phyloP scores from a whole-genome alignment of 2,888 invertebrate genomes.

The Megastigmus dorsalis region DNA sequence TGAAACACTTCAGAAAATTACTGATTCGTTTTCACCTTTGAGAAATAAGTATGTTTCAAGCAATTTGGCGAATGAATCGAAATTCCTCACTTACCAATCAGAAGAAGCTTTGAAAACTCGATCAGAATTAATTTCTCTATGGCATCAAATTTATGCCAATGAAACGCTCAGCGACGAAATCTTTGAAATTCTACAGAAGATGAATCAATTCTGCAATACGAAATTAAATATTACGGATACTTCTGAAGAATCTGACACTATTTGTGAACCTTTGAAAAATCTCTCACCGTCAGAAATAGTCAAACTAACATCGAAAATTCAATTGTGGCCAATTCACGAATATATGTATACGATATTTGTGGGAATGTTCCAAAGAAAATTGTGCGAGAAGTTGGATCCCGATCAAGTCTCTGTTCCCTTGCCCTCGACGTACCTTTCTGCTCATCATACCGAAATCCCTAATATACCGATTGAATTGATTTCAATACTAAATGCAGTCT shows the following conservation, averaged over 20 bases:
- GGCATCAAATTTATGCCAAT: conserved; percentile 59
- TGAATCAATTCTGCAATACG: conserved; percentile 55
- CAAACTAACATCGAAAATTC: conserved; percentile 68
- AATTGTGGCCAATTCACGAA: conserved; percentile 78
- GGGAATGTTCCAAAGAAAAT: conserved; percentile 58
- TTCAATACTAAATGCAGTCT: conserved; percentile 60
- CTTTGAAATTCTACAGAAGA: conserved; percentile 48
- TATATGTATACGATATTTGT: conserved; percentile 75
- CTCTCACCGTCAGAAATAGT: conserved; percentile 49
- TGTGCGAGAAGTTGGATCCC: conserved; percentile 52
- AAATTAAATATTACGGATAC: conserved; percentile 54
- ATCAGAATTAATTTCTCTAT: conserved; percentile 58
- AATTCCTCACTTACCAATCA: conserved; percentile 58
- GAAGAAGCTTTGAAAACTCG: conserved; percentile 56
- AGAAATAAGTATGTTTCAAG: conserved; percentile 50
- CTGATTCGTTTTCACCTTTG: conserved; percentile 56
- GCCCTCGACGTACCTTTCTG: conserved; percentile 18
- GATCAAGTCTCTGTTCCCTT: background rate
- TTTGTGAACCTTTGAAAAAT: background rate
- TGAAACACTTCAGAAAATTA: conserved; percentile 55
- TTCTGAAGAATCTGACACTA: conserved; percentile 40
- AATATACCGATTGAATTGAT: conserved; percentile 65
- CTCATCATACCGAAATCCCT: conserved; percentile 60
- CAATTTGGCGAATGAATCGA: conserved; percentile 55
- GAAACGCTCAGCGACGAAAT: conserved; percentile 54